Evolutionary conservation across 1,140 invertebrate genomes (phyloP), one percentile per base, ranked within the genome.

Genomic region (Mesaphorura yosii): DNA sequence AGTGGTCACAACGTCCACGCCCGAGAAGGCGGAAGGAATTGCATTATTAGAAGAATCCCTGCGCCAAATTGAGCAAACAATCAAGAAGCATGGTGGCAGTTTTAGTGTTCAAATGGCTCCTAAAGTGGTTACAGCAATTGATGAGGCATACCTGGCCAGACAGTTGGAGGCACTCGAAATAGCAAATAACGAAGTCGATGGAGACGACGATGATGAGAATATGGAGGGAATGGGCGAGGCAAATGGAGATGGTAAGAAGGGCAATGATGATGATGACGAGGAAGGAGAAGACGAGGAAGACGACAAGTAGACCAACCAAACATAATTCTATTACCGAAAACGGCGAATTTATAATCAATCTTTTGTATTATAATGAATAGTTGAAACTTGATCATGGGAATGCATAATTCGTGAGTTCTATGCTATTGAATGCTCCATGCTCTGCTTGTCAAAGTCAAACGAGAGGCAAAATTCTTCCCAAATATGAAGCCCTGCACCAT

Each of bases 1-100:
- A 86, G 92, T 98, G 45, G 93, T 98, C 78, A 98, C 94, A 12
- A 97, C 94, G 38, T 89, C 91, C 27, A 98, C 94, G 3, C 85
- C 96, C 34, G 95, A 99, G 68, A 88, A 93, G 69, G 76, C 82
- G 52, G 91, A 96, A 66, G 94, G 94, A 6, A 72, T 98, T 34
- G 86, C 84, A 70, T 80, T 85, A 14, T 71, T 98, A 28, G 83
- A 90, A 65, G 79, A 84, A 65, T 90, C 92, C 17, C 86, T 97
- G 52, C 82, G 87, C 55, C 80, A 81, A 61, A 93, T 98, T 47
- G 78, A 88, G 67, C 74, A 79, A 54, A 85, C 81, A 59, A 98
- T 98, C 53, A 75, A 80, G 31, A 65, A 49, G 41, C 76, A 81
- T 12, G 88, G 89, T 42, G 95, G 95, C 57, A 87, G 88, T 42